These are phyloP conservation scores for Nesospiza acunhae DNA, from an alignment of 2,113 vertebrate species.

Conservation along the genomic window DNA sequence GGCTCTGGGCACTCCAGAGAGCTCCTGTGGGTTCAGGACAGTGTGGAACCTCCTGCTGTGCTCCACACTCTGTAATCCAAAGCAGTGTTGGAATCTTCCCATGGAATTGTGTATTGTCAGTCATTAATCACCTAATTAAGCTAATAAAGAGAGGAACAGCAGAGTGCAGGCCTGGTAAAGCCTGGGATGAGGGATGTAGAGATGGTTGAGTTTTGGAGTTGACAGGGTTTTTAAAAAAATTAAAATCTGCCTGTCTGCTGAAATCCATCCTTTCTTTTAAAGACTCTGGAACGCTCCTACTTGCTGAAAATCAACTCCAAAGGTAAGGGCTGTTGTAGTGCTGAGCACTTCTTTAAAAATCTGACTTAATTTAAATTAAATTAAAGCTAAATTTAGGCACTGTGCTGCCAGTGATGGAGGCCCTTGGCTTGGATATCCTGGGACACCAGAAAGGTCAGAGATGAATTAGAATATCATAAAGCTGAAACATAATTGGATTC, in stretches of 20 bases:
- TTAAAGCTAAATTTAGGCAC: background rate
- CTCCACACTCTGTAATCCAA: background rate
- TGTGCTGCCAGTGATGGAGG: background rate
- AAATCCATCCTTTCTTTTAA: background rate
- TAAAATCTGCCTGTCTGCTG: background rate
- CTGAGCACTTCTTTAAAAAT: background rate
- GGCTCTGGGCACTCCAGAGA: background rate
- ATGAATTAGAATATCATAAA: background rate
- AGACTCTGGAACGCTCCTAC: constrained; percentile 96
- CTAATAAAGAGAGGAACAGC: background rate
- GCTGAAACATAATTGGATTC: background rate
- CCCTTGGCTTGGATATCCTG: background rate
- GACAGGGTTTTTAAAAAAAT: background rate
- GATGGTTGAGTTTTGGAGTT: background rate
- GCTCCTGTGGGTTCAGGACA: background rate
- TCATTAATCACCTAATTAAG: background rate
- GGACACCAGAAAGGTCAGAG: background rate
- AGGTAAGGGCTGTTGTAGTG: constrained; percentile 73
- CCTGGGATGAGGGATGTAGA: background rate
- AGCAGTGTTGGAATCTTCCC: too few relatives aligned
- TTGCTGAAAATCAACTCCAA: constrained; percentile 94
- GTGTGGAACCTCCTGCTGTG: fast-evolving
- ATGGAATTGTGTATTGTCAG: background rate
- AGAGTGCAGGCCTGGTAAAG: background rate
- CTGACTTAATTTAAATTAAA: background rate